These are phyloP conservation scores for Pogonophryne albipinna DNA, from an alignment of 2,797 vertebrate genomes.

Conservation along the genomic window DNA sequence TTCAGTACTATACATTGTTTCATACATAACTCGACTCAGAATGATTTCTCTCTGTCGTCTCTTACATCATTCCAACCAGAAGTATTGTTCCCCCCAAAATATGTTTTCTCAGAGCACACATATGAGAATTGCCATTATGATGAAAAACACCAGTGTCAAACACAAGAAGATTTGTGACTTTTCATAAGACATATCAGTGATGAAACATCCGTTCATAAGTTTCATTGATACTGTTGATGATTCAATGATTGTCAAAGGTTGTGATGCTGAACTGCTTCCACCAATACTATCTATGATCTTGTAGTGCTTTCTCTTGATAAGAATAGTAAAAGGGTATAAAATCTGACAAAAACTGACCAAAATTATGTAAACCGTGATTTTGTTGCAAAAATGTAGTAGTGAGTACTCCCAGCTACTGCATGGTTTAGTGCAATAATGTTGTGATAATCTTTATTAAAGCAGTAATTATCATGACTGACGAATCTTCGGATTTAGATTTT, in stretches of 20 bases:
- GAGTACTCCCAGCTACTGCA: slow-evolving; percentile 27
- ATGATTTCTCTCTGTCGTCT: slow-evolving; percentile 29
- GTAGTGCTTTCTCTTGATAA: slow-evolving; percentile 67
- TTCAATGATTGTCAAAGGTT: slow-evolving; percentile 31
- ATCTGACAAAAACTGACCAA: slow-evolving; percentile 38
- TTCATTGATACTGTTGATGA: slow-evolving; percentile 8
- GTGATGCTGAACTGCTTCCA: slow-evolving; percentile 53
- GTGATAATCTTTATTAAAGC: slow-evolving; percentile 45
- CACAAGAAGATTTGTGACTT: slow-evolving; percentile 26
- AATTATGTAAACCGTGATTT: slow-evolving; percentile 19
- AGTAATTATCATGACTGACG: slow-evolving; percentile 25
- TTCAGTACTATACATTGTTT: slow-evolving; percentile 37
- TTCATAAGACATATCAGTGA: not conserved
- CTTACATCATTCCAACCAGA: slow-evolving; percentile 23
- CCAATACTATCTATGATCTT: slow-evolving; percentile 37
- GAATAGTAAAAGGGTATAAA: slow-evolving; percentile 30
- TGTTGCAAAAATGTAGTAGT: slow-evolving; percentile 16
- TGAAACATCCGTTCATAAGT: slow-evolving; percentile 8
- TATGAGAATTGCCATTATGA: slow-evolving; percentile 23
- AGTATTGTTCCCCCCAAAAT: slow-evolving; percentile 7
- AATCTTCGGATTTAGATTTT: slow-evolving; percentile 3
- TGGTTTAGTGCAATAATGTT: slow-evolving; percentile 45
- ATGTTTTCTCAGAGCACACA: slow-evolving; percentile 40
- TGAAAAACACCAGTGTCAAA: slow-evolving; percentile 13
- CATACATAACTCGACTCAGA: slow-evolving; percentile 31